Evolutionary conservation across 2,113 vertebrate genomes (phyloP).

Genomic region (Junco hyemalis): DNA sequence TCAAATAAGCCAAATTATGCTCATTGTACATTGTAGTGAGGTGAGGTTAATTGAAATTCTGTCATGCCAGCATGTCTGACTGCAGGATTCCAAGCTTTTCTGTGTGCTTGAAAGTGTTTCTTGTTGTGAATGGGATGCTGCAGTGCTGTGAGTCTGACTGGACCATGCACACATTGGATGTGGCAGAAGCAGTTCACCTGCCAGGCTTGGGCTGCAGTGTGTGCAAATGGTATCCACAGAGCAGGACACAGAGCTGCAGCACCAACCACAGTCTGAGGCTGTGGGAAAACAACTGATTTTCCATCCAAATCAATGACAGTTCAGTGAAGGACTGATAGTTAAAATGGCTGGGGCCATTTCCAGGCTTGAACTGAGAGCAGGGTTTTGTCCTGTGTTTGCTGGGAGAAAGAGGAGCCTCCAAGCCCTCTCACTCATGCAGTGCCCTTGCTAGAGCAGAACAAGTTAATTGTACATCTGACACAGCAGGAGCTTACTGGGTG

Average conservation of each 20-base stretch:
- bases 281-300: background rate
- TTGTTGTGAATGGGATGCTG: background rate
- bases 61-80: background rate
- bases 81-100: background rate
- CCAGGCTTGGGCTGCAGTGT: background rate
- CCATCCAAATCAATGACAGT: background rate
- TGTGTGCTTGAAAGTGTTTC: background rate
- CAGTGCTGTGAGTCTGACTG: background rate
- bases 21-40: background rate
- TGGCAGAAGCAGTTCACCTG: background rate
- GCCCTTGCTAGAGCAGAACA: conserved; percentile 15
- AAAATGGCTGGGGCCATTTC: background rate
- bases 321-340: background rate
- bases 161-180: rapidly evolving
- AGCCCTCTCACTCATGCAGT: background rate
- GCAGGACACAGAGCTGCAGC: background rate
- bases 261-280: background rate
- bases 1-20: background rate
- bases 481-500: conserved; percentile 2
- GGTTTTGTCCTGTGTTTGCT: background rate
- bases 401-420: background rate
- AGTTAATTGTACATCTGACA: conserved; percentile 6
- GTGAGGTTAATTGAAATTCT: background rate
- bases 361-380: background rate
- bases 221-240: background rate